Base-by-base conservation (phyloP, 2,888 invertebrate genomes). In the Bellardia pandia region DNA sequence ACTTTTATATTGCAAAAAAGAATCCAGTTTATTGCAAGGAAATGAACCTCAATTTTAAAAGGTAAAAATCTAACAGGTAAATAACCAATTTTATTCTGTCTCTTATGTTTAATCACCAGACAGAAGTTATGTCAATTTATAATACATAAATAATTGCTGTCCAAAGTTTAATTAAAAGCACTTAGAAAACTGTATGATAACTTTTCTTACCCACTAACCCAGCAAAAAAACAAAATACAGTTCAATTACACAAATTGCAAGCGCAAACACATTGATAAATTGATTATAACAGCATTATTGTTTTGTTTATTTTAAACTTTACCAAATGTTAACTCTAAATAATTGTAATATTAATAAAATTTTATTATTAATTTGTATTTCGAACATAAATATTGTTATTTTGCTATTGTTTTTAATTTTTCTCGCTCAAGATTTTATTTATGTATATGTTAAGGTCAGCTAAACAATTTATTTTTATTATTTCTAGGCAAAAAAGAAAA, bases 381-480 rank as follows among this genome's bases (percentile, higher is more conserved):
- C 23, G 56, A 58, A 75, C 66, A 74, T 66, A 58, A 74, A 74
- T 62, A 62, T 60, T 5, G 5, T 37, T 60, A 13, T 48, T 78
- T 58, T 69, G 66, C 56, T 53, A 9, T 51, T 51, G 23, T 68
- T 76, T 51, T 60, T n/a, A 60, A 37, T 45, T 37, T 37, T 48
- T 77, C 62, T 58, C 3, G 48, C 72, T 30, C 71, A 76, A 80
- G 76, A 71, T 48, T 80, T 80, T 48, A 23, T 77, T 82, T 86
- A 69, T 23, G 23, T 23, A 23, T 78, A 64, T 86, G 86, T 86
- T 86, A 82, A 86, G 86, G 82, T 83, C 83, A 82, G 37, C 37
- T 75, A 11, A 75, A 78, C 68, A 78, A 86, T 86, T 86, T 83
- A 78, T 83, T 81, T 77, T 77, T 66, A 81, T 81, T 81, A 16